phyloP scores from a whole-genome alignment of 2,888 invertebrate genomes.

The Nomada goodeniana region DNA sequence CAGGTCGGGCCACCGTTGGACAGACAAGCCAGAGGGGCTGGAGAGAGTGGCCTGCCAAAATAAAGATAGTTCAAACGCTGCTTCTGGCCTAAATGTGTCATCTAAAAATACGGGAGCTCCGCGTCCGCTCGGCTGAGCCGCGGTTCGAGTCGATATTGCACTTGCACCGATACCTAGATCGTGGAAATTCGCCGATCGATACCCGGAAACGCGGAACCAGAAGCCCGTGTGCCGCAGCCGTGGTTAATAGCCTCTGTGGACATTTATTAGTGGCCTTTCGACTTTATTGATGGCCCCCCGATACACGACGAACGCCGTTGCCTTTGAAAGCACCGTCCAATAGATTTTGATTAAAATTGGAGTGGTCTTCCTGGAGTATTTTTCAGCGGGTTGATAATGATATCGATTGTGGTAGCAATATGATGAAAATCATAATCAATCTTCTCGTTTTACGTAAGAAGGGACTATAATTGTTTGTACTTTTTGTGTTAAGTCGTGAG shows the following conservation, averaged over 20 bases:
- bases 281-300: neutral
- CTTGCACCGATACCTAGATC: constrained; percentile 41
- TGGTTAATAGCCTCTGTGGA: neutral
- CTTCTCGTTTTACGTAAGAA: too few relatives aligned
- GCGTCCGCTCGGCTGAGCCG: constrained; percentile 36
- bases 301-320: neutral
- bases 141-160: constrained; percentile 52
- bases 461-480: too few relatives aligned
- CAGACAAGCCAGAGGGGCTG: constrained; percentile 45
- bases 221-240: neutral
- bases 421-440: too few relatives aligned
- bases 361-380: too few relatives aligned
- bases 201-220: constrained; percentile 12
- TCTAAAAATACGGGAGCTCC: constrained; percentile 80
- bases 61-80: constrained; percentile 77
- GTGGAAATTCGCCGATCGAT: constrained; percentile 34
- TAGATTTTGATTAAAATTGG: too few relatives aligned
- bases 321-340: too few relatives aligned
- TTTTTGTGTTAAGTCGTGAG: too few relatives aligned
- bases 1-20: constrained; percentile 12
- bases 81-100: constrained; percentile 82
- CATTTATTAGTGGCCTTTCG: constrained; percentile 7
- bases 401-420: too few relatives aligned
- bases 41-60: constrained; percentile 72
- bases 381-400: too few relatives aligned